These are phyloP conservation scores for Microplitis demolitor DNA, from an alignment of 1,140 invertebrate species.

Conservation along the genomic window DNA sequence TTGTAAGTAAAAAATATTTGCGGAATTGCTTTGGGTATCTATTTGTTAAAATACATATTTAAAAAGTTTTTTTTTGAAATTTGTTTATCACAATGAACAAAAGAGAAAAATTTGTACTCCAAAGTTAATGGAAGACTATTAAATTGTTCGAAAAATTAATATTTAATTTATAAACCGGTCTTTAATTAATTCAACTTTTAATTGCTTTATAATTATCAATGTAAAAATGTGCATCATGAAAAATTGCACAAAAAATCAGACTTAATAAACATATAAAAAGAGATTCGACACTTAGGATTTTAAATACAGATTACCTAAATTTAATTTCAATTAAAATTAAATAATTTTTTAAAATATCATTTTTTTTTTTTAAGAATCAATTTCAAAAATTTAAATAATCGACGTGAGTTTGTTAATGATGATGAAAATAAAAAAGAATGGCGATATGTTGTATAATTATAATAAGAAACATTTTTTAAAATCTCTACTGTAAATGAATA, in stretches of 20 bases:
- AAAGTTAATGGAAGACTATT: background rate
- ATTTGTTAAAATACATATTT: background rate
- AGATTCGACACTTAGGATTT: slow-evolving; percentile 6
- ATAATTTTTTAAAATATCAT: background rate
- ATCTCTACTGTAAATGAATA: background rate
- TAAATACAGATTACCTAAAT: background rate
- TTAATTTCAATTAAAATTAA: background rate
- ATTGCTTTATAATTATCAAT: no score
- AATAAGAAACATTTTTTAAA: background rate
- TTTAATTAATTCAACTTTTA: no score
- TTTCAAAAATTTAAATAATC: no score
- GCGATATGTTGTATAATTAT: background rate
- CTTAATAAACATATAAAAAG: background rate
- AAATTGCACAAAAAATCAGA: slow-evolving; percentile 7
- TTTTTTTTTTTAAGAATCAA: background rate
- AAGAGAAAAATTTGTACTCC: background rate
- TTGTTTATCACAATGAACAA: background rate
- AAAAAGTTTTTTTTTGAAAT: background rate
- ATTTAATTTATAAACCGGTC: no score
- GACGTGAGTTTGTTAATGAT: no score
- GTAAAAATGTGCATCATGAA: background rate
- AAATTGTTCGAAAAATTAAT: background rate
- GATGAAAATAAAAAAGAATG: background rate
- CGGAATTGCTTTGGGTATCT: background rate
- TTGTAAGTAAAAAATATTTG: no score